phyloP scores from a whole-genome alignment of 2,888 invertebrate genomes.

The Byasa hedistus region DNA sequence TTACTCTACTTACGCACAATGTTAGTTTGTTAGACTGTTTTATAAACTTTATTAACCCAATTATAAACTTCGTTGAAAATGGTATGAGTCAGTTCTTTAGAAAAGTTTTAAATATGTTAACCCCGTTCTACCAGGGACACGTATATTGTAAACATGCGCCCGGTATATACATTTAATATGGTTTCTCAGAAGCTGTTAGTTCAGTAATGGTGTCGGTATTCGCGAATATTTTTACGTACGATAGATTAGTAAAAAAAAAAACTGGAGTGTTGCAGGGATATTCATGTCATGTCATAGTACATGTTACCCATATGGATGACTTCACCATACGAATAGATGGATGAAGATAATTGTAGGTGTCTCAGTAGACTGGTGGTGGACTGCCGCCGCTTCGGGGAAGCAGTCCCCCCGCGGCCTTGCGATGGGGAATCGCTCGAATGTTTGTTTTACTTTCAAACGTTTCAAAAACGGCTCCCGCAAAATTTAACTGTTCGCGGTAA shows the following conservation, averaged over 20 bases:
- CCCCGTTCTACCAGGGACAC: slow-evolving; percentile 59
- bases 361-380: slow-evolving; percentile 22
- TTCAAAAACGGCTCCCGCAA: slow-evolving; percentile 68
- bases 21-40: background rate
- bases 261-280: background rate
- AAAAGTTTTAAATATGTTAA: slow-evolving; percentile 59
- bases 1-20: background rate
- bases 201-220: slow-evolving; percentile 44
- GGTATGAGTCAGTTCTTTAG: slow-evolving; percentile 44
- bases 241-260: slow-evolving; percentile 21
- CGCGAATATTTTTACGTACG: slow-evolving; percentile 33
- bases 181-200: slow-evolving; percentile 58
- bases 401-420: slow-evolving; percentile 64
- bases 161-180: slow-evolving; percentile 43
- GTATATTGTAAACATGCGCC: slow-evolving; percentile 52
- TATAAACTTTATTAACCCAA: slow-evolving; percentile 7
- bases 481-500: slow-evolving; percentile 66
- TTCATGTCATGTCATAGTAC: too few relatives aligned
- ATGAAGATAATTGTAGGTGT: slow-evolving; percentile 13
- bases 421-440: slow-evolving; percentile 64
- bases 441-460: slow-evolving; percentile 71
- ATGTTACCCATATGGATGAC: slow-evolving; percentile 13
- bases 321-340: background rate
- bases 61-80: slow-evolving; percentile 23
- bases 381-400: slow-evolving; percentile 55